Conservation (phyloP, 2,888 invertebrate species). For the Nomada goodeniana region DNA sequence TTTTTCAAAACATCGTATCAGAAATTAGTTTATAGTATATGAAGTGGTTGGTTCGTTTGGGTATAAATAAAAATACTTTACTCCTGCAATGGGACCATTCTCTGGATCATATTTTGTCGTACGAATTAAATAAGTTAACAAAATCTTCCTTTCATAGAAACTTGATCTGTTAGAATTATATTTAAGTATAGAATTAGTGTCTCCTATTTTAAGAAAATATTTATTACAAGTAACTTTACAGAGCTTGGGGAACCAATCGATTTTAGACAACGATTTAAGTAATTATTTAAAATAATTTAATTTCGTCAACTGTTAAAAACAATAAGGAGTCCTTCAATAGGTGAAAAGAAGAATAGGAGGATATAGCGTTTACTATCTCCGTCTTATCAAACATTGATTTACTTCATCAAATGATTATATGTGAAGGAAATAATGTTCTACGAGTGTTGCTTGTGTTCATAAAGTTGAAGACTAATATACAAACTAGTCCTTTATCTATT, state of each 20-base stretch:
- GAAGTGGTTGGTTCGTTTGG: too few relatives aligned
- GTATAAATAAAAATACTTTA: too few relatives aligned
- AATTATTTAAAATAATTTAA: conserved; percentile 9
- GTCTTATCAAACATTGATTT: not conserved
- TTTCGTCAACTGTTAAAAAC: not conserved
- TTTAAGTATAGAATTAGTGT: not conserved
- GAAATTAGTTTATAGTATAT: too few relatives aligned
- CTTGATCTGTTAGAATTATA: not conserved
- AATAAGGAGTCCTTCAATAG: not conserved
- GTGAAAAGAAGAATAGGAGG: too few relatives aligned
- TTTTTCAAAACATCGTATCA: too few relatives aligned
- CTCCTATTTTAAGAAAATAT: not conserved
- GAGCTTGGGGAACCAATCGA: not conserved
- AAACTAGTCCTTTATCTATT: not conserved
- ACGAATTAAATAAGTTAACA: not conserved
- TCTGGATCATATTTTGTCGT: not conserved
- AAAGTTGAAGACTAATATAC: too few relatives aligned
- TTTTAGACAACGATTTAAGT: not conserved
- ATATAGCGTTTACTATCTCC: not conserved
- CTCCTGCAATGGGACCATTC: too few relatives aligned
- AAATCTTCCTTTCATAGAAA: not conserved
- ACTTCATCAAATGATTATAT: too few relatives aligned
- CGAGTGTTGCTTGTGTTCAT: too few relatives aligned
- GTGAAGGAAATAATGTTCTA: too few relatives aligned
- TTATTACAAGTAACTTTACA: not conserved